phyloP scores from a whole-genome alignment of 2,888 invertebrate species.

The Euplexia lucipara region DNA sequence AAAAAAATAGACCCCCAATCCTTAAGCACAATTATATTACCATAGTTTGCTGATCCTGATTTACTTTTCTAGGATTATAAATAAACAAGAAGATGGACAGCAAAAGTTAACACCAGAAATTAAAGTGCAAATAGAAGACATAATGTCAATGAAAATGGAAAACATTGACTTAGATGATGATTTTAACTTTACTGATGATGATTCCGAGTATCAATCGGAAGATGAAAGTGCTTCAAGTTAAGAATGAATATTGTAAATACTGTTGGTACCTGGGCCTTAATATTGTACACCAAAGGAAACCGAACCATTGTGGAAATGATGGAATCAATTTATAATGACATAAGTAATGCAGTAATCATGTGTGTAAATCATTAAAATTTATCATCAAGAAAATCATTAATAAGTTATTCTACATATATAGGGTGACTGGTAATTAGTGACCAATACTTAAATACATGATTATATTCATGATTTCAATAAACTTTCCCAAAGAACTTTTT shows the following conservation, averaged over 20 bases:
- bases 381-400: no score
- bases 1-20: no score
- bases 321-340: no score
- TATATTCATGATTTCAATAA: no score
- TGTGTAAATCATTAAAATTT: no score
- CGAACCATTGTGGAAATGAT: no score
- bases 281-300: neutral
- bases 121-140: conserved; percentile 73
- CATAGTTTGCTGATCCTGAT: neutral
- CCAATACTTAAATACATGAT: no score
- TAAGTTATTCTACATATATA: no score
- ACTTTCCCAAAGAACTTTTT: no score
- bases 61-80: conserved; percentile 75
- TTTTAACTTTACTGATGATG: conserved; percentile 65
- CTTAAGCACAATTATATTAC: no score
- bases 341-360: no score
- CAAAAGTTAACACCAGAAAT: conserved; percentile 74
- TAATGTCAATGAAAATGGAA: conserved; percentile 76
- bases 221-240: conserved; percentile 21
- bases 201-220: conserved; percentile 43
- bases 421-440: no score
- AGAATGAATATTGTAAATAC: neutral
- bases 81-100: conserved; percentile 86
- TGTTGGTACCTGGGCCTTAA: neutral
- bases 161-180: conserved; percentile 74